These are phyloP conservation scores for Cetonia aurata DNA, from an alignment of 2,888 invertebrate genomes.

Conservation along the genomic window DNA sequence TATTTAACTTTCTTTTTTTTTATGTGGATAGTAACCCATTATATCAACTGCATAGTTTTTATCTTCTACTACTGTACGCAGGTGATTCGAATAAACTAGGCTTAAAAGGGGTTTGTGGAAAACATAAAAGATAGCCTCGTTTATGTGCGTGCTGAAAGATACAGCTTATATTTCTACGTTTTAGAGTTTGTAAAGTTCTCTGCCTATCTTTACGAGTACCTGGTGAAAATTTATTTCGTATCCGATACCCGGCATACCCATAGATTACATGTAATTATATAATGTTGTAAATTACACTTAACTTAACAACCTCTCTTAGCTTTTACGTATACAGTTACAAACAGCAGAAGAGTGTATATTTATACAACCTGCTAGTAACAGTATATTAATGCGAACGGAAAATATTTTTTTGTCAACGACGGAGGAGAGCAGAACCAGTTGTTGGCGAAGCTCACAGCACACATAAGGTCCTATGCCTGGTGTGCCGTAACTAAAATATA, in stretches of 20 bases:
- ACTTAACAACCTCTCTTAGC: slow-evolving; percentile 36
- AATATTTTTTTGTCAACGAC: slow-evolving; percentile 40
- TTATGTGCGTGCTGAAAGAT: no score
- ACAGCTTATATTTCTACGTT: no score
- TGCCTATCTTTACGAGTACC: slow-evolving; percentile 6
- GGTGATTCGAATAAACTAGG: no score
- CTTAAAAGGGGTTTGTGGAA: no score
- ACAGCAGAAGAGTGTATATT: slow-evolving; percentile 26
- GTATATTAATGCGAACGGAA: slow-evolving; percentile 39
- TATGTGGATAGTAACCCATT: no score
- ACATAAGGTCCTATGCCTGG: no score
- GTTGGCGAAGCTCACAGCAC: neutral
- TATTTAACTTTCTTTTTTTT: no score
- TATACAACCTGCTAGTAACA: slow-evolving; percentile 36
- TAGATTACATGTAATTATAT: slow-evolving; percentile 44
- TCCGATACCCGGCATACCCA: slow-evolving; percentile 20
- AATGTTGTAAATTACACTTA: slow-evolving; percentile 44
- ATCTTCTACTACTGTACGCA: no score
- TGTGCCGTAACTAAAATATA: neutral
- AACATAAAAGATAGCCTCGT: no score
- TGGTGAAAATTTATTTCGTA: slow-evolving; percentile 25
- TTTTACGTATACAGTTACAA: slow-evolving; percentile 43
- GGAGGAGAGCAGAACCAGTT: slow-evolving; percentile 32
- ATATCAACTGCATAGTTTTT: no score
- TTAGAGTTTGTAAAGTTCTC: no score